These are phyloP conservation scores for Aphelocoma californica DNA, from an alignment of 2,797 vertebrate genomes.

Conservation along the genomic window DNA sequence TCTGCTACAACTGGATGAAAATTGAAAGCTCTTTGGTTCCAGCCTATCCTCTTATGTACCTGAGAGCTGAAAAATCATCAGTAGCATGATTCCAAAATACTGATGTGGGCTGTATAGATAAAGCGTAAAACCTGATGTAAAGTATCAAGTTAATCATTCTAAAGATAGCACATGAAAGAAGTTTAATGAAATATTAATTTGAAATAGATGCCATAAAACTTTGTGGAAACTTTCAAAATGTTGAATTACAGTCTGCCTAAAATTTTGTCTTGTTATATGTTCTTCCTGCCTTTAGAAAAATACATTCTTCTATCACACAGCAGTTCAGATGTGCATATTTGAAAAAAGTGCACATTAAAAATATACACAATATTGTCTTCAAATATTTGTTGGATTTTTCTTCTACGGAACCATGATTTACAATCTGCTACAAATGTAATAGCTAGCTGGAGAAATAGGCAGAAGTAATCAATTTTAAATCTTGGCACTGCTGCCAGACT, in stretches of 20 bases:
- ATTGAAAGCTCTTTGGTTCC: neutral
- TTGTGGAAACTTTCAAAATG: conserved; percentile 17
- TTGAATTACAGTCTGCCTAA: neutral
- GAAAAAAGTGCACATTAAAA: neutral
- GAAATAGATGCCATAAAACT: conserved; percentile 2
- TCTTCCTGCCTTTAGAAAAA: neutral
- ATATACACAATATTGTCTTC: neutral
- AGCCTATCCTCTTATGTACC: neutral
- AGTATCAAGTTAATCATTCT: neutral
- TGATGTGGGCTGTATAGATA: neutral
- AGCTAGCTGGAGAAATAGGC: conserved; percentile 14
- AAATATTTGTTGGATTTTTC: conserved; percentile 1
- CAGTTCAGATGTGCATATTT: neutral
- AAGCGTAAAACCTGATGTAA: conserved; percentile 33
- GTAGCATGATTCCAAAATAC: conserved; percentile 32
- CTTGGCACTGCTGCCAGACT: neutral
- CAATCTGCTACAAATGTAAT: neutral
- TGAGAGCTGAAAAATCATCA: conserved; percentile 26
- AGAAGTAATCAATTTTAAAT: conserved; percentile 13
- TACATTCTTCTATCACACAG: neutral
- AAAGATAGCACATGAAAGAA: conserved; percentile 6
- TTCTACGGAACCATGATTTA: neutral
- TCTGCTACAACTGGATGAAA: conserved; percentile 36
- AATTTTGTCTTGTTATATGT: neutral
- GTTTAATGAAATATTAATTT: conserved; percentile 49